phyloP scores from a whole-genome alignment of 2,113 vertebrate genomes.

The Sebastes fasciatus region DNA sequence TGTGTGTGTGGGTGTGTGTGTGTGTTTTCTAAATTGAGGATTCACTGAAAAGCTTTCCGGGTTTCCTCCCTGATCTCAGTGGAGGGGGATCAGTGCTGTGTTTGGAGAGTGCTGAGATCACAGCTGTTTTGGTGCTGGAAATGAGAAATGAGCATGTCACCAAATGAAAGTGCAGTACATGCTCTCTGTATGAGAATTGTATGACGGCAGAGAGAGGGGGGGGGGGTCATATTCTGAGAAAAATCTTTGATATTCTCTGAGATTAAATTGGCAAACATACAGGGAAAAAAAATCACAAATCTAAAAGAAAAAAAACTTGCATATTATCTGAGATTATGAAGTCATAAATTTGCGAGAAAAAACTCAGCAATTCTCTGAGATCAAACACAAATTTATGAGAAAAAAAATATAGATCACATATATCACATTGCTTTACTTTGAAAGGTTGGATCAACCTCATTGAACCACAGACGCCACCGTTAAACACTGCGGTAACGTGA shows the following conservation, averaged over 20 bases:
- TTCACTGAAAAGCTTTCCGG: slow-evolving; percentile 8
- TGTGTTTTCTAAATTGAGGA: slow-evolving; percentile 14
- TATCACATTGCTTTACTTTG: too few species aligned
- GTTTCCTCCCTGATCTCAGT: slow-evolving; percentile 29
- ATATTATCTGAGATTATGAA: too few species aligned
- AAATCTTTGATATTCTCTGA: too few species aligned
- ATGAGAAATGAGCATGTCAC: slow-evolving; percentile 30
- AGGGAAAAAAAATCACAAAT: neutral
- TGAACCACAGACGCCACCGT: too few species aligned
- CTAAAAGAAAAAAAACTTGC: neutral
- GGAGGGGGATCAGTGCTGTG: slow-evolving; percentile 29
- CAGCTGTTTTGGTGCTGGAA: slow-evolving; percentile 13
- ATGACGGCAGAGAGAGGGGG: neutral
- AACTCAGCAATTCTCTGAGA: neutral
- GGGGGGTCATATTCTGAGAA: neutral
- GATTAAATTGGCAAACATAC: too few species aligned
- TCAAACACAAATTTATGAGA: neutral
- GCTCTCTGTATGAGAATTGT: neutral
- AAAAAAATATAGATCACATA: neutral
- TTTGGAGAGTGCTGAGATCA: slow-evolving; percentile 1
- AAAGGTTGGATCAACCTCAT: too few species aligned
- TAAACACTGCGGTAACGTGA: too few species aligned
- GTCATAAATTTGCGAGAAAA: too few species aligned
- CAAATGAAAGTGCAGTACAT: slow-evolving; percentile 19
- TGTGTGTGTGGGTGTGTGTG: neutral